A percentile compares a stretch with the other conserved stretches of the same genome.
These are phyloP conservation scores for Cyprinodon tularosa DNA, from an alignment of 2,113 vertebrate genomes.

Conservation along the genomic window DNA sequence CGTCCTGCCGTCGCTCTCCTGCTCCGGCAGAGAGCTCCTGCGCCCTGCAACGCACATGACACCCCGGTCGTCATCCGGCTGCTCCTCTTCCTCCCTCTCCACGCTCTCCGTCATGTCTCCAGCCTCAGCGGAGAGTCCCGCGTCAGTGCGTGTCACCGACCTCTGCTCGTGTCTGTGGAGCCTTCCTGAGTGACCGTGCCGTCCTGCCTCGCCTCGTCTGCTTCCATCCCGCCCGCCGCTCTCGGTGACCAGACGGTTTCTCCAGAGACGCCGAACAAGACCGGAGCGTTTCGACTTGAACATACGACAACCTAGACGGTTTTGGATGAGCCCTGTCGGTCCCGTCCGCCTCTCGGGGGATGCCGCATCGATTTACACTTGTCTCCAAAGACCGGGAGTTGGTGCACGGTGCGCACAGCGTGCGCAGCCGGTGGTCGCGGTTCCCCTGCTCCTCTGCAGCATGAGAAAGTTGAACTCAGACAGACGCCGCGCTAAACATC, in stretches of 20 bases:
- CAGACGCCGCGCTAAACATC: slow-evolving; percentile 62
- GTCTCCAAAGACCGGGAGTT: slow-evolving; percentile 63
- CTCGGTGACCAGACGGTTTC: slow-evolving; percentile 90
- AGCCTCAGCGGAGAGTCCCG: slow-evolving; percentile 51
- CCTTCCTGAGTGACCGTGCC: slow-evolving; percentile 73
- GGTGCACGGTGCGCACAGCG: slow-evolving; percentile 70
- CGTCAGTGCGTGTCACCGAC: slow-evolving; percentile 64
- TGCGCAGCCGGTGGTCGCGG: slow-evolving; percentile 74
- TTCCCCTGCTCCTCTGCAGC: slow-evolving; percentile 65
- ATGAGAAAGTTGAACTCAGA: slow-evolving; percentile 67
- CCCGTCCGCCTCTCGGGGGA: slow-evolving; percentile 71
- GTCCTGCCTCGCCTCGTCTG: slow-evolving; percentile 73
- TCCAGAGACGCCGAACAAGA: slow-evolving; percentile 98
- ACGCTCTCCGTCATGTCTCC: slow-evolving; percentile 71
- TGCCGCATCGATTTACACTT: slow-evolving; percentile 73
- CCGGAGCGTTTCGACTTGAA: slow-evolving; percentile 96
- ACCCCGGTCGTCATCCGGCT: slow-evolving; percentile 65
- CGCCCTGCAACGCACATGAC: slow-evolving; percentile 71
- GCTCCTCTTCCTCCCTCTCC: slow-evolving; percentile 66
- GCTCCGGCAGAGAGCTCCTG: slow-evolving; percentile 67
- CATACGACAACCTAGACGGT: slow-evolving; percentile 88
- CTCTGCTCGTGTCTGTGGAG: slow-evolving; percentile 71
- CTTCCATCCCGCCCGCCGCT: slow-evolving; percentile 81
- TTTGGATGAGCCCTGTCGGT: slow-evolving; percentile 74
- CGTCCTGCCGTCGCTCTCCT: slow-evolving; percentile 79